These are phyloP conservation scores for Cylloceria caligata DNA, from an alignment of 2,888 invertebrate species.

Conservation along the genomic window DNA sequence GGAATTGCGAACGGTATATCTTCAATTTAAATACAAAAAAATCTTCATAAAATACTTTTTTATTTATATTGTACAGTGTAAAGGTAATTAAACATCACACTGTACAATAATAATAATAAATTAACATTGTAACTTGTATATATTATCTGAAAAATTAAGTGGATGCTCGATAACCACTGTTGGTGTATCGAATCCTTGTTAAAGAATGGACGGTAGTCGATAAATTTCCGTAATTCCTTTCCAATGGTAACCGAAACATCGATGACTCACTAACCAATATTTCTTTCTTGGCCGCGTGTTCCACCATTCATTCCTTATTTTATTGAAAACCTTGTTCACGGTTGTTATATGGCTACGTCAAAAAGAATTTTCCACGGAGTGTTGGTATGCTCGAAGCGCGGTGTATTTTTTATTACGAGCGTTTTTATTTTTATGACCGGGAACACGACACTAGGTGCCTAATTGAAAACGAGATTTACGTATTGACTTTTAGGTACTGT, in stretches of 20 bases:
- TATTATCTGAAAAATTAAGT: too few relatives aligned
- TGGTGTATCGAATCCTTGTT: not conserved
- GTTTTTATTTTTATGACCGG: slow-evolving; percentile 58
- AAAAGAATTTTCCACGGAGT: slow-evolving; percentile 39
- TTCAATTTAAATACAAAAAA: not conserved
- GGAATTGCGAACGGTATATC: not conserved
- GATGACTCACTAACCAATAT: slow-evolving; percentile 45
- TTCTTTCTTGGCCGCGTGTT: slow-evolving; percentile 46
- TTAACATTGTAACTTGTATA: too few relatives aligned
- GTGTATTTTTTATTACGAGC: slow-evolving; percentile 37
- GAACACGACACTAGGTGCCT: slow-evolving; percentile 39
- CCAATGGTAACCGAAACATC: not conserved
- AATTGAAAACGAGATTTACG: slow-evolving; percentile 62
- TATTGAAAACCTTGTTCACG: slow-evolving; percentile 50
- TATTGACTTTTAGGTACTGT: slow-evolving; percentile 9
- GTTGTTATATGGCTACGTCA: slow-evolving; percentile 29
- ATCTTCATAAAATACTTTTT: not conserved
- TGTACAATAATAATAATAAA: too few relatives aligned
- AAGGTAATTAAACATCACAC: too few relatives aligned
- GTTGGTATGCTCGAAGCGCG: slow-evolving; percentile 13
- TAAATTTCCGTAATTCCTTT: not conserved
- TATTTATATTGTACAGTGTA: too few relatives aligned
- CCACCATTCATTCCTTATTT: slow-evolving; percentile 59
- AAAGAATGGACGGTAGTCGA: not conserved
- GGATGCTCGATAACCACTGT: too few relatives aligned